Base-by-base conservation (phyloP, 37 sponge, comb jelly and placozoan species). In the Agelas oroides region DNA sequence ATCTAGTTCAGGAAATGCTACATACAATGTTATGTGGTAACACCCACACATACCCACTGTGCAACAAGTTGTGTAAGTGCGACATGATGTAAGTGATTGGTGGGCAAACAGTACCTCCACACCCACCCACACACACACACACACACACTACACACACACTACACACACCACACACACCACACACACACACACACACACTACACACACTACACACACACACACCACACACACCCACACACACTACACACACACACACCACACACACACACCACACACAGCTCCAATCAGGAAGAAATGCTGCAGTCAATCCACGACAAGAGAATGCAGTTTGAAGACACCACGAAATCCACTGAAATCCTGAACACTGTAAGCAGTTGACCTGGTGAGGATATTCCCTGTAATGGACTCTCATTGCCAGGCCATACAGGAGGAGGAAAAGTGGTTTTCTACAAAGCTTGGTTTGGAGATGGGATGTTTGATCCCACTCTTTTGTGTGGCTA, bases 211-310 rank as follows among this genome's bases (percentile, higher is more conserved):
- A 46, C 46, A 46, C 46, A 46, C 46, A 31, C 67, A 31, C 67
- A 31, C 67, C 67, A 18, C 67, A 18, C 67, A 31, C 31, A 31
- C 67, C 1, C 67, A 18, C n/a, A n/a, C n/a, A n/a, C n/a, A n/a
- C n/a, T n/a, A n/a, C n/a, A n/a, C n/a, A n/a, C n/a, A n/a, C 15
- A 5, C 64, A 15, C 64, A 5, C 15, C 5, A n/a, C n/a, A n/a
- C n/a, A n/a, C n/a, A n/a, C n/a, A n/a, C n/a, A n/a, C n/a, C n/a
- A n/a, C n/a, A n/a, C 54, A 20, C 38, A 81, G 86, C 23, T 39
- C 60, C 34, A 74, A 71, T 65, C 89, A 89, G 70, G 89, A 83
- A 37, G 84, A 83, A 19, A 89, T 89, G 89, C 75, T 90, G 28
- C 36, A 39, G 18, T 90, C 91, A 72, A 80, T 90, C 0, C 68